Conservation (phyloP, 2,888 invertebrate species). For the Tetranychus truncatus region DNA sequence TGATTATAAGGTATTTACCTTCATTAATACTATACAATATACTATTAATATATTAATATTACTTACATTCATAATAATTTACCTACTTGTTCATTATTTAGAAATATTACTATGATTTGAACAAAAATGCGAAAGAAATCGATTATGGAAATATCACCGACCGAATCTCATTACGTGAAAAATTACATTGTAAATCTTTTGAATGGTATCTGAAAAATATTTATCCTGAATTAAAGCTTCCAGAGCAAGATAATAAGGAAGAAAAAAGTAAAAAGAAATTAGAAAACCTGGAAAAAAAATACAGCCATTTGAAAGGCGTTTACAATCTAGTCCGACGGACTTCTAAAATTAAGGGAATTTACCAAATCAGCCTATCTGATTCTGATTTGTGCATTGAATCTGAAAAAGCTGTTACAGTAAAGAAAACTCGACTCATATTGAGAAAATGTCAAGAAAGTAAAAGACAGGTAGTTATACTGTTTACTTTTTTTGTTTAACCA, state of each 20-base stretch:
- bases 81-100: slow-evolving; percentile 39
- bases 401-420: slow-evolving; percentile 53
- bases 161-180: slow-evolving; percentile 48
- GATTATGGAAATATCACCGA: slow-evolving; percentile 60
- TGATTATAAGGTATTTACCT: slow-evolving; percentile 49
- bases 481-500: too few species aligned
- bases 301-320: background rate
- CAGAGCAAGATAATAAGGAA: slow-evolving; percentile 14
- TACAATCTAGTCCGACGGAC: background rate
- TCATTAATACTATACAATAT: slow-evolving; percentile 9
- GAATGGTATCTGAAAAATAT: slow-evolving; percentile 69
- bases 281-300: slow-evolving; percentile 12
- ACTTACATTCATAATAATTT: background rate
- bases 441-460: slow-evolving; percentile 41
- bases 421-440: slow-evolving; percentile 53
- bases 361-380: slow-evolving; percentile 46
- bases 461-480: slow-evolving; percentile 28
- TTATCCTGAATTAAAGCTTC: slow-evolving; percentile 51
- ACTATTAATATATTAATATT: background rate
- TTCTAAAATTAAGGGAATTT: slow-evolving; percentile 17
- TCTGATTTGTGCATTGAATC: slow-evolving; percentile 60
- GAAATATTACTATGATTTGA: slow-evolving; percentile 45
- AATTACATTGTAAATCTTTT: slow-evolving; percentile 59
- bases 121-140: slow-evolving; percentile 39
- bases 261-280: slow-evolving; percentile 8